Conservation (phyloP, 2,888 invertebrate genomes). For the Phyllotreta cruciferae region DNA sequence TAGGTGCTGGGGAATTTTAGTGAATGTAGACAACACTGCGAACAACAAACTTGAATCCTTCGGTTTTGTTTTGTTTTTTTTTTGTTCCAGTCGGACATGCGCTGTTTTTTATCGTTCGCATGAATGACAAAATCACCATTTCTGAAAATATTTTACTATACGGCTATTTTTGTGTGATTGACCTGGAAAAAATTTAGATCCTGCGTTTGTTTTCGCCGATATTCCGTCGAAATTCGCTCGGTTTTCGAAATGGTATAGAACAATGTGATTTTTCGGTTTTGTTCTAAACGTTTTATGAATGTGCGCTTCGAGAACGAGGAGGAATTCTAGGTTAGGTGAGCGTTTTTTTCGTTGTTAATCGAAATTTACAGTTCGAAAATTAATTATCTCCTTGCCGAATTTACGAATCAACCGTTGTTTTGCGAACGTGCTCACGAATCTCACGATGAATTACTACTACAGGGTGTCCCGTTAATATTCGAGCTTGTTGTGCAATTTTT, state of each 20-base stretch:
- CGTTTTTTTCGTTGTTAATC: slow-evolving; percentile 1
- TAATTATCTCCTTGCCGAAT: no score
- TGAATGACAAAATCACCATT: slow-evolving; percentile 9
- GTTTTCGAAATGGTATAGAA: slow-evolving; percentile 2
- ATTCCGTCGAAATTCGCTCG: not conserved
- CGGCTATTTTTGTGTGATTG: slow-evolving; percentile 11
- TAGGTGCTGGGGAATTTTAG: no score
- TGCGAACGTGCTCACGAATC: no score
- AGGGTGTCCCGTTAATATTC: no score
- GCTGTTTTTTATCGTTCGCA: not conserved
- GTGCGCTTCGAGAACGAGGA: slow-evolving; percentile 10
- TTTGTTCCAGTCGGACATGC: not conserved
- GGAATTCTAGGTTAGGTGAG: slow-evolving; percentile 23
- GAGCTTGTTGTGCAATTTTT: no score
- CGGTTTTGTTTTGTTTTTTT: not conserved
- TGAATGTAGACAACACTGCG: no score
- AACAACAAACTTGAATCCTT: no score
- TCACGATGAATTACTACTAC: no score
- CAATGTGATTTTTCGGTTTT: not conserved
- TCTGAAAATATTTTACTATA: slow-evolving; percentile 1
- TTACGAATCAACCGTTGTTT: no score
- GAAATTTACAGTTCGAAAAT: no score
- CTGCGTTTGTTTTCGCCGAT: not conserved
- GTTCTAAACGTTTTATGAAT: no score
- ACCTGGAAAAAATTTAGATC: not conserved